phyloP scores from a whole-genome alignment of 1,140 invertebrate genomes.

The Calosoma granatense region DNA sequence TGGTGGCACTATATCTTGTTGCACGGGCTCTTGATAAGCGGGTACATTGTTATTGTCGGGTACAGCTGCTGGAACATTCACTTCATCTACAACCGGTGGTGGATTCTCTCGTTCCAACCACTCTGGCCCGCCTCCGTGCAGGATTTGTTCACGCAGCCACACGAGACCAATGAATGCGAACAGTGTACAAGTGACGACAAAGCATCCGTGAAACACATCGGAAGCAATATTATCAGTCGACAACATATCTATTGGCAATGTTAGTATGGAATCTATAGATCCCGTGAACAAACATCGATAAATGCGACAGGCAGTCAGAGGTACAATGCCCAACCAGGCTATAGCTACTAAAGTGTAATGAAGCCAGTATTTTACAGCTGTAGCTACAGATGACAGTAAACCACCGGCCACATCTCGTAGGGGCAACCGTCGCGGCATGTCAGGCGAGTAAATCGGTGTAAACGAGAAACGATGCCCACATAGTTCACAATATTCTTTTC shows the following conservation, averaged over 20 bases:
- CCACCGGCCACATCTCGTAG: slow-evolving; percentile 83
- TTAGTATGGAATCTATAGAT: slow-evolving; percentile 72
- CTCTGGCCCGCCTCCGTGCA: slow-evolving; percentile 92
- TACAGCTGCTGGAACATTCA: slow-evolving; percentile 14
- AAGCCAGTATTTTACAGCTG: slow-evolving; percentile 90
- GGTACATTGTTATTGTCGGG: slow-evolving; percentile 39
- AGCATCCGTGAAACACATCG: slow-evolving; percentile 92
- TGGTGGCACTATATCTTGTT: slow-evolving; percentile 10
- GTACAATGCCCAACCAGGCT: slow-evolving; percentile 97
- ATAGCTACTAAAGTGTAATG: slow-evolving; percentile 92
- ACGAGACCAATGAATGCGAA: slow-evolving; percentile 95
- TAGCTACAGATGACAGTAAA: slow-evolving; percentile 76
- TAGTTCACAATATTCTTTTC: slow-evolving; percentile 98
- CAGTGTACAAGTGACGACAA: slow-evolving; percentile 93
- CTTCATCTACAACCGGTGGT: slow-evolving; percentile 28
- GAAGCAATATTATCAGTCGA: slow-evolving; percentile 87
- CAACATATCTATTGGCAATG: slow-evolving; percentile 82
- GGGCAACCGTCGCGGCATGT: slow-evolving; percentile 95
- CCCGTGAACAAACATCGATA: slow-evolving; percentile 87
- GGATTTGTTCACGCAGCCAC: slow-evolving; percentile 95
- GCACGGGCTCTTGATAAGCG: slow-evolving; percentile 23
- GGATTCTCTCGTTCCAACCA: slow-evolving; percentile 73
- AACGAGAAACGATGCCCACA: slow-evolving; percentile 98
- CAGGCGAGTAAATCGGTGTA: slow-evolving; percentile 96
- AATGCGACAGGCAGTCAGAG: slow-evolving; percentile 92